Conservation (phyloP, 2,888 invertebrate species). For the Tipula unca region DNA sequence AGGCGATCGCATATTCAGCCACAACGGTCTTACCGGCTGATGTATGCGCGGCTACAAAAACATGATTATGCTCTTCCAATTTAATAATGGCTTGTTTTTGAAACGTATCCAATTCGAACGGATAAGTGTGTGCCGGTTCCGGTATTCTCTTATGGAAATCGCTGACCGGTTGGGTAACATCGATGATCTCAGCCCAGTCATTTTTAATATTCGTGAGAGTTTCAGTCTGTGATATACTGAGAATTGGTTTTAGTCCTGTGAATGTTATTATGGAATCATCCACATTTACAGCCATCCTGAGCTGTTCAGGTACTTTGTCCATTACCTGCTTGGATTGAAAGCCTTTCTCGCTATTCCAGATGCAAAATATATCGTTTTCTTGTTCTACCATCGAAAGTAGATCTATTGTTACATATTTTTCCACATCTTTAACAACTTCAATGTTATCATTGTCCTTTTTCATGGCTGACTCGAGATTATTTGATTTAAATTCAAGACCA, state of each 20-base stretch:
- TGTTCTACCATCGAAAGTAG: conserved; percentile 35
- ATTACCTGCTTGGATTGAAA: neutral
- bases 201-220: conserved; percentile 41
- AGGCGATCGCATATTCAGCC: conserved; percentile 97
- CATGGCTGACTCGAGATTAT: conserved; percentile 28
- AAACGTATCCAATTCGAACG: conserved; percentile 92
- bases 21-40: conserved; percentile 98
- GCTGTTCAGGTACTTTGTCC: neutral
- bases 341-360: conserved; percentile 30
- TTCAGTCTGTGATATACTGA: conserved; percentile 30
- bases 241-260: conserved; percentile 41
- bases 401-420: conserved; percentile 33
- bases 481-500: conserved; percentile 46
- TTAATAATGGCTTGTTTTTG: conserved; percentile 95
- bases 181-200: conserved; percentile 83
- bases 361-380: conserved; percentile 36
- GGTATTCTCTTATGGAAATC: conserved; percentile 76
- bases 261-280: conserved; percentile 34
- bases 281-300: neutral
- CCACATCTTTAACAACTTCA: conserved; percentile 24
- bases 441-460: conserved; percentile 30
- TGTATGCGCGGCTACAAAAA: conserved; percentile 98
- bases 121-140: conserved; percentile 74
- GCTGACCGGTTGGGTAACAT: conserved; percentile 68
- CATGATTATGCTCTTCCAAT: conserved; percentile 86